These are phyloP conservation scores for Caranx melampygus DNA, from an alignment of 2,113 vertebrate species.

Conservation along the genomic window DNA sequence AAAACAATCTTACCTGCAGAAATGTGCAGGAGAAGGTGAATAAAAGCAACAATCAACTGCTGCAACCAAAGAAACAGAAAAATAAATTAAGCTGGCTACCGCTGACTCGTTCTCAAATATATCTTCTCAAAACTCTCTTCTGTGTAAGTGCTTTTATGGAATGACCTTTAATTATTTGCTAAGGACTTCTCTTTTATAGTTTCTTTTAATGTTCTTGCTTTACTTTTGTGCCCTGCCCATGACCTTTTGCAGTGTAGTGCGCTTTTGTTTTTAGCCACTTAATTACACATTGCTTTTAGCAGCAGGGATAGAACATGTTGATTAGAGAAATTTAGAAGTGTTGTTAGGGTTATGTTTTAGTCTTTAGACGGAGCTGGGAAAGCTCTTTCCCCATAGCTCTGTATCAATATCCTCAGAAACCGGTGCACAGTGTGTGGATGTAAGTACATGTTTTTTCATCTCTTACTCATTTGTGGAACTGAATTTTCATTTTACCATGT, in stretches of 20 bases:
- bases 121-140: neutral
- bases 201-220: neutral
- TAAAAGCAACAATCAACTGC: neutral
- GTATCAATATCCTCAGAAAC: neutral
- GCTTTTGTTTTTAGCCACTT: neutral
- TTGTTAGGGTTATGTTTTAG: too few relatives aligned
- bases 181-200: neutral
- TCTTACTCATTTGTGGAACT: neutral
- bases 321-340: too few relatives aligned
- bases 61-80: neutral
- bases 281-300: neutral
- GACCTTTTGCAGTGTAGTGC: neutral
- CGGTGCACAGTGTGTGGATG: neutral
- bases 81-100: neutral
- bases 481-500: too few relatives aligned
- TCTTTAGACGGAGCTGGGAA: too few relatives aligned
- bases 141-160: neutral
- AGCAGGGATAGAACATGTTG: too few relatives aligned
- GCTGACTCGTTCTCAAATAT: neutral
- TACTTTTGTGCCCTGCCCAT: neutral
- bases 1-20: neutral
- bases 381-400: too few relatives aligned
- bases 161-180: slow-evolving; percentile 1
- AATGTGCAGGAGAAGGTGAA: neutral
- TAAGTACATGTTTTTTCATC: neutral